Evolutionary conservation across 2,113 vertebrate genomes (phyloP), one percentile per base, ranked within the genome.

Genomic region (Mus spicilegus): DNA sequence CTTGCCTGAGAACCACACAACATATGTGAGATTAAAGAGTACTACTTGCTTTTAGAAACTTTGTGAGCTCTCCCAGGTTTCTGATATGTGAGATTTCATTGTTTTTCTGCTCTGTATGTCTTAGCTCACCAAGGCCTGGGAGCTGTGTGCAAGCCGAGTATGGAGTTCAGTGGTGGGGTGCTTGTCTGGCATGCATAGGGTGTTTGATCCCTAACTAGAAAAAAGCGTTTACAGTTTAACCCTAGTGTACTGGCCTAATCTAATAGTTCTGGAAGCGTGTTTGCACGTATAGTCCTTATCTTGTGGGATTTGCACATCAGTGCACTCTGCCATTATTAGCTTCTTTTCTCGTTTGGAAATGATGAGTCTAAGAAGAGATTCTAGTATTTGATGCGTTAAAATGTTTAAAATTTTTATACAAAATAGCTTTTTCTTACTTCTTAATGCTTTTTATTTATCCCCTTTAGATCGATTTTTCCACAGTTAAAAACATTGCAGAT

Each of bases 381-480:
- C 93, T 95, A 94, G 77, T 54, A 42, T n/a, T 96, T 75, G 58
- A 20, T 84, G 51, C n/a, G 95, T 94, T 95, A 95, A 87, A 94
- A 91, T 81, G 22, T 91, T 94, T 78, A 6, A 17, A 91, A 46
- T 2, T 91, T 70, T 96, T 84, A 56, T 26, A 78, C 54, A 8
- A 72, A 80, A 80, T 30, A 87, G 7, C 75, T 46, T 0, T 93
- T 82, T 95, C 16, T 88, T 6, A 73, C 75, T 94, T 96, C 58
- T 94, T 94, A 93, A 92, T 92, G 36, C 16, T 20, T 88, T 63
- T 73, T 73, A 19, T 92, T 93, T 85, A 61, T 95, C 20, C 63
- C 97, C 96, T 98, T 89, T 95, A 98, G 98, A 98, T 99, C 61
- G 96, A 98, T 91, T 99, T 99, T 97, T 98, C 98, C 4, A n/a